phyloP scores from a whole-genome alignment of 1,140 invertebrate genomes.

The Phenacoccus solenopsis region DNA sequence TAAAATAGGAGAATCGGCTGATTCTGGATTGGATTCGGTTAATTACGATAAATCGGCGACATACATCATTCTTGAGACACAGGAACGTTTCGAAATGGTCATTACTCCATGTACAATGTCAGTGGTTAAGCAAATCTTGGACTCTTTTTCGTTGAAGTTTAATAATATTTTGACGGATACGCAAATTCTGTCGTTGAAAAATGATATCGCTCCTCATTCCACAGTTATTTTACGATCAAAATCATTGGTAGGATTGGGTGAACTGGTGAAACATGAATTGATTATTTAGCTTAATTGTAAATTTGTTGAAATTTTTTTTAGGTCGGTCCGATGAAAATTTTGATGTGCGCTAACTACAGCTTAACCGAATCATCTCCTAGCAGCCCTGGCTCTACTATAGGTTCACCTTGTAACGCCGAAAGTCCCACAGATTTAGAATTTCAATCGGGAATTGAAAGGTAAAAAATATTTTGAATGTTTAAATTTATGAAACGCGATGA shows the following conservation, averaged over 20 bases:
- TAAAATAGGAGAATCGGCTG: constrained; percentile 32
- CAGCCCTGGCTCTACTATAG: constrained; percentile 37
- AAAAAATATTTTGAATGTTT: too few species aligned
- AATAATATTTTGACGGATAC: constrained; percentile 3
- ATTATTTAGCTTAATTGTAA: neutral
- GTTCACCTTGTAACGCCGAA: constrained; percentile 19
- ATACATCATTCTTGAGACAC: constrained; percentile 52
- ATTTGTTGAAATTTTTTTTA: constrained; percentile 24
- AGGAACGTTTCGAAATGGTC: constrained; percentile 53
- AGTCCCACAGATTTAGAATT: constrained; percentile 26
- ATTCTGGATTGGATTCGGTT: constrained; percentile 38
- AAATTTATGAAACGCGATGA: neutral
- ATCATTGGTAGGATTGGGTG: constrained; percentile 23
- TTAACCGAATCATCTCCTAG: constrained; percentile 45
- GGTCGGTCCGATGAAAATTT: constrained; percentile 33
- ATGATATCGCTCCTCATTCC: constrained; percentile 27
- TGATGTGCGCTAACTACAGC: constrained; percentile 41
- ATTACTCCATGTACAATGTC: constrained; percentile 48
- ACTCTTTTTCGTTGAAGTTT: constrained; percentile 33
- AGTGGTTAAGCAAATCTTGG: constrained; percentile 45
- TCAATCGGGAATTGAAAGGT: constrained; percentile 29
- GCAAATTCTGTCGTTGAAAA: constrained; percentile 22
- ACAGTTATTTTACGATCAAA: constrained; percentile 27
- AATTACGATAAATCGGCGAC: constrained; percentile 40
- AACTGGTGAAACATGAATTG: neutral